Evolutionary conservation across 2,888 invertebrate species (phyloP).

Genomic region (Camptogramma bilineatum): DNA sequence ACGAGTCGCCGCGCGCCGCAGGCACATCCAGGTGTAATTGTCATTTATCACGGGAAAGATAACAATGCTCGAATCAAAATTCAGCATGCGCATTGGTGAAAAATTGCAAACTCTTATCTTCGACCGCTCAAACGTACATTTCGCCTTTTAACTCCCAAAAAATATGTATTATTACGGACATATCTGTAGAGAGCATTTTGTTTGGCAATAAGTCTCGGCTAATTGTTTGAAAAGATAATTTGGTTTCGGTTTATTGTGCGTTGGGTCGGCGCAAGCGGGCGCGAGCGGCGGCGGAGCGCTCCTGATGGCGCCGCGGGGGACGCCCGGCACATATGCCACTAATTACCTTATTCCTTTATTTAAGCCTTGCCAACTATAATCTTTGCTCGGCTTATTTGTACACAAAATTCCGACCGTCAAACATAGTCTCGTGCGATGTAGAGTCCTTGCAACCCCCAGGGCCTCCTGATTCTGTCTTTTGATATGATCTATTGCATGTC

Average conservation of each 20-base stretch:
- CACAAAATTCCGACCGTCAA: slow-evolving; percentile 14
- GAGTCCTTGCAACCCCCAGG: slow-evolving; percentile 5
- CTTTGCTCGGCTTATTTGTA: slow-evolving; percentile 20
- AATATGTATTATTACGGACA: slow-evolving; percentile 56
- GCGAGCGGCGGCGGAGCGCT: slow-evolving; percentile 60
- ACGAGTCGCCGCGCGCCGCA: slow-evolving; percentile 41
- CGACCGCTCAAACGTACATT: slow-evolving; percentile 39
- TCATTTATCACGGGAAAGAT: slow-evolving; percentile 53
- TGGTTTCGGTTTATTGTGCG: slow-evolving; percentile 74
- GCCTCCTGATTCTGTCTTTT: slow-evolving; percentile 11
- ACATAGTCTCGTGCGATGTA: slow-evolving; percentile 12
- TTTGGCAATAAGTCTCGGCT: slow-evolving; percentile 70
- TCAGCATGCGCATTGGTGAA: slow-evolving; percentile 46
- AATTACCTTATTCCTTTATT: slow-evolving; percentile 56
- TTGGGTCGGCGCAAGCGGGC: slow-evolving; percentile 60
- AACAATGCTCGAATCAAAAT: slow-evolving; percentile 52
- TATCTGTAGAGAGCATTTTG: slow-evolving; percentile 56
- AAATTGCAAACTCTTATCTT: slow-evolving; percentile 47
- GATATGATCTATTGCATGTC: slow-evolving; percentile 6
- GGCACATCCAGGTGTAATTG: slow-evolving; percentile 49
- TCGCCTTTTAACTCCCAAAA: slow-evolving; percentile 51
- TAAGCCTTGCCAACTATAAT: slow-evolving; percentile 38
- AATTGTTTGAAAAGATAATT: slow-evolving; percentile 82
- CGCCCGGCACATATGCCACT: slow-evolving; percentile 69
- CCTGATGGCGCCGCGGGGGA: slow-evolving; percentile 62